Evolutionary conservation across 2,888 invertebrate species (phyloP).

Genomic region (Coleophora flavipennella): DNA sequence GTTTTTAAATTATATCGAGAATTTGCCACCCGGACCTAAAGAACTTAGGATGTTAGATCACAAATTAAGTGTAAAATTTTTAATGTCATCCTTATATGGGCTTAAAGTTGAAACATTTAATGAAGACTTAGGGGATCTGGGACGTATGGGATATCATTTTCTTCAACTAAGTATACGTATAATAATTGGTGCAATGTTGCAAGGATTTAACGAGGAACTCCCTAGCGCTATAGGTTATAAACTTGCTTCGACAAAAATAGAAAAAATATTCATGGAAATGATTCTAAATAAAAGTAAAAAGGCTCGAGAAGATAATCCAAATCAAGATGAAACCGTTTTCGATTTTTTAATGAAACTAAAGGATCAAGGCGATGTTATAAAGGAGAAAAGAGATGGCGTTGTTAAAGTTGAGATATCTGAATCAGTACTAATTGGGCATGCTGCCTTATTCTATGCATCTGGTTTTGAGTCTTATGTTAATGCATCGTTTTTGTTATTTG

Average conservation of each 20-base stretch:
- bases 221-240: not conserved
- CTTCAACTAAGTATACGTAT: not conserved
- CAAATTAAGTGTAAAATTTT: not conserved
- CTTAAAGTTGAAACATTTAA: not conserved
- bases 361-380: not conserved
- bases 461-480: not conserved
- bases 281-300: not conserved
- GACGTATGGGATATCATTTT: not conserved
- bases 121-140: not conserved
- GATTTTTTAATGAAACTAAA: not conserved
- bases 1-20: slow-evolving; percentile 19
- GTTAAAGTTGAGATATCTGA: not conserved
- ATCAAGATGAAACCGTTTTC: not conserved
- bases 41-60: not conserved
- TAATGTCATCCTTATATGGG: not conserved
- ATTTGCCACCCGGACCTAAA: not conserved
- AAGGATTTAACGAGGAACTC: not conserved
- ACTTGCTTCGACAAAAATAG: not conserved
- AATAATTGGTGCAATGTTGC: not conserved
- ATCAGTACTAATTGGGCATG: not conserved
- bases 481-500: slow-evolving; percentile 23
- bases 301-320: not conserved
- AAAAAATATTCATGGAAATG: not conserved
- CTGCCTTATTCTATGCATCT: not conserved
- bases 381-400: not conserved